Evolutionary conservation across 2,888 invertebrate genomes (phyloP), one percentile per base, ranked within the genome.

Genomic region (Bursaphelenchus okinawaensis): DNA sequence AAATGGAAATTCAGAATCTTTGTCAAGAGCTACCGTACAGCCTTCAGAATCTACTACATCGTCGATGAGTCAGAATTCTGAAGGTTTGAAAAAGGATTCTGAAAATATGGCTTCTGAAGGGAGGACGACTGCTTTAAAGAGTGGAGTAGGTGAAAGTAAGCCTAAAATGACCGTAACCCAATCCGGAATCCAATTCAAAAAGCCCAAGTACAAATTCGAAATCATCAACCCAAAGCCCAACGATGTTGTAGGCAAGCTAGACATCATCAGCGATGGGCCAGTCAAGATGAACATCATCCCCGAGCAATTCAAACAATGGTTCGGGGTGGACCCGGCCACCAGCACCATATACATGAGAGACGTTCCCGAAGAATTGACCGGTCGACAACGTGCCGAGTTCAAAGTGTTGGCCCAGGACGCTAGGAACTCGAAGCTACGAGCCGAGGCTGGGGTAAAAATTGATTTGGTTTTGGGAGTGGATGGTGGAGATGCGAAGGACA

Each of bases 221-320:
- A 55, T 66, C 19, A 24, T 28, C 28, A 28, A 65, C 16, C 55
- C 51, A 2, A 26, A 66, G 28, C 56, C 20, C 20, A 27, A 57
- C 19, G 50, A 26, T 8, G 50, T 28, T 19, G 31, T 76, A 29
- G 76, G 74, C 0, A 54, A 28, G 4, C 19, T 65, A 7, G 27
- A 66, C 19, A 22, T 65, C 19, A 7, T 16, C 7, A 65, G 58
- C 23, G 52, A 24, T 7, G 57, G 20, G 3, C 19, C 24, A 20
- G 59, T 23, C 16, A 20, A 69, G 19, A 56, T 68, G 22, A 57
- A 67, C 7, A 75, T 78, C 19, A 73, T 75, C 27, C 78, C 78
- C 2, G 52, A 69, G 3, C 70, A 76, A 52, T 78, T 75, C 62
- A 63, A 73, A 16, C 69, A 74, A 29, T 70, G 78, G 23, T 78